Conservation (phyloP, 2,113 vertebrate species). For the Condylura cristata region DNA sequence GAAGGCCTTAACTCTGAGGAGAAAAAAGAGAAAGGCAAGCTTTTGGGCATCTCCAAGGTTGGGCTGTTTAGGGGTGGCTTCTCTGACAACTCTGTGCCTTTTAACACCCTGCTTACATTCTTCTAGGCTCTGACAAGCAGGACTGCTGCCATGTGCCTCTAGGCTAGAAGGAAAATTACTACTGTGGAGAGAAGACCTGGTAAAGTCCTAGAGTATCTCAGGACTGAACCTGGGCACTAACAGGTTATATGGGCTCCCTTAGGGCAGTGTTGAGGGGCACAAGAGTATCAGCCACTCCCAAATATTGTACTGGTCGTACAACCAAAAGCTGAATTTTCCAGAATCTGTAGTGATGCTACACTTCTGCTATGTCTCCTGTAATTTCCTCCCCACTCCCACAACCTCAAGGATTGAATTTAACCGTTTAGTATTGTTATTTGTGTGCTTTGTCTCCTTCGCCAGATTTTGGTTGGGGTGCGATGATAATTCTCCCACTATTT, state of each 20-base stretch:
- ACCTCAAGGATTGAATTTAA: background rate
- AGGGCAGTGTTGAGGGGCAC: background rate
- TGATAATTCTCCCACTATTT: background rate
- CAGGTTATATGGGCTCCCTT: too few relatives aligned
- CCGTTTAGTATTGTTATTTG: background rate
- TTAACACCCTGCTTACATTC: background rate
- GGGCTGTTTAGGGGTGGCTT: background rate
- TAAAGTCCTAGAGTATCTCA: background rate
- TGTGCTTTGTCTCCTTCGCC: background rate
- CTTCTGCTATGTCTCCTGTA: background rate
- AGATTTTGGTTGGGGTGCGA: background rate
- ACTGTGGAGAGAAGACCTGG: background rate
- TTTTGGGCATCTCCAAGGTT: background rate
- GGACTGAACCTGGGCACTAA: background rate
- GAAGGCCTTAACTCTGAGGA: background rate
- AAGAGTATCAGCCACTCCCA: background rate
- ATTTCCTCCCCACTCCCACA: background rate
- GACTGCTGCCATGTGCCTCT: background rate
- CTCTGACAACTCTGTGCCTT: background rate
- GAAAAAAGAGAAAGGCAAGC: too few relatives aligned
- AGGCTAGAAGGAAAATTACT: background rate
- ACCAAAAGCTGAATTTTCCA: background rate
- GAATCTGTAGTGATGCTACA: background rate
- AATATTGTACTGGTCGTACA: fast-evolving
- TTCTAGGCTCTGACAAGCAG: background rate